Evolutionary conservation across 92 coral and sea anemone species (phyloP).

Genomic region (Chrysogorgia sp.): DNA sequence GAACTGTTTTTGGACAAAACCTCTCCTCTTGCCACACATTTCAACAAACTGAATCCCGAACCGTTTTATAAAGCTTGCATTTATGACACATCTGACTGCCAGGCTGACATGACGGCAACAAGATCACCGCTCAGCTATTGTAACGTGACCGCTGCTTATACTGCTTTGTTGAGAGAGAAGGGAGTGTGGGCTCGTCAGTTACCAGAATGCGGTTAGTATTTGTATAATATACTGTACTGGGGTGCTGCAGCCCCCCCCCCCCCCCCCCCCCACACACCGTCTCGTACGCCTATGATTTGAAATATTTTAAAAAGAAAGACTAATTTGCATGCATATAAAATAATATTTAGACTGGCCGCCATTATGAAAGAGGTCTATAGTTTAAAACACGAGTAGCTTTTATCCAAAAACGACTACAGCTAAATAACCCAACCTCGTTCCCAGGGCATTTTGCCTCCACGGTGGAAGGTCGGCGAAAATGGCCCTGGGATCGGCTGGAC

Average conservation of each 20-base stretch:
- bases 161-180: conserved; percentile 79
- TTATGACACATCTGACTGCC: conserved; percentile 78
- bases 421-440: no score
- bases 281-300: no score
- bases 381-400: no score
- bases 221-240: not conserved
- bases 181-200: conserved; percentile 85
- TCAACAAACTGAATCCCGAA: conserved; percentile 71
- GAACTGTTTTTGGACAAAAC: conserved; percentile 69
- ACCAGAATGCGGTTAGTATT: conserved; percentile 88
- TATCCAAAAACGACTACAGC: no score
- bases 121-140: conserved; percentile 90
- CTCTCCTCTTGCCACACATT: conserved; percentile 78
- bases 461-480: no score
- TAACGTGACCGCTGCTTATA: conserved; percentile 90
- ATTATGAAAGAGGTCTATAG: no score
- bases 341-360: no score
- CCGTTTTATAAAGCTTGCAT: conserved; percentile 91
- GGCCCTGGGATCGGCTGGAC: no score
- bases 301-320: not conserved
- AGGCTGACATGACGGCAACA: conserved; percentile 67
- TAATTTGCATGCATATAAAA: no score
- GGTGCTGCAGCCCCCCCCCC: no score
- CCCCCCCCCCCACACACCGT: no score
- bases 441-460: no score